Conservation (phyloP, 92 coral and sea anemone species). For the Porites divaricata region DNA sequence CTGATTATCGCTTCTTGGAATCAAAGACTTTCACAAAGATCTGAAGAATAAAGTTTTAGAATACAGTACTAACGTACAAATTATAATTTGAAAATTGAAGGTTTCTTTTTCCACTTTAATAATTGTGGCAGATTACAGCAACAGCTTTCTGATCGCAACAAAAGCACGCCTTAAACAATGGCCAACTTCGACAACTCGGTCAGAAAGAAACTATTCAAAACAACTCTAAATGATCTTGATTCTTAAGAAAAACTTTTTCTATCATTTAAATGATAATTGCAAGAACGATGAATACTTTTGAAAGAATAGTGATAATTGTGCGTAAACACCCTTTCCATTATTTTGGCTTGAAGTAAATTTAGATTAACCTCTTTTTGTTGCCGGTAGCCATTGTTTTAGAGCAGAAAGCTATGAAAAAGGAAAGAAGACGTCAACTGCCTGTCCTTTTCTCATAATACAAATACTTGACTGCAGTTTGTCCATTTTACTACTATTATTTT, state of each 20-base stretch:
- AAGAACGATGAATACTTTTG: conserved; percentile 47
- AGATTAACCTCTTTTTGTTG: conserved; percentile 51
- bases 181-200: conserved; percentile 42
- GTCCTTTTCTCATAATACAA: neutral
- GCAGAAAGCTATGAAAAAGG: neutral
- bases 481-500: neutral
- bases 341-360: conserved; percentile 33
- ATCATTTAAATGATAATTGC: conserved; percentile 40
- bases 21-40: neutral
- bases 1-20: conserved; percentile 7
- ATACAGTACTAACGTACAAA: neutral
- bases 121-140: neutral
- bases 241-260: conserved; percentile 16
- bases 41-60: neutral
- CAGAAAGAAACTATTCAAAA: conserved; percentile 14
- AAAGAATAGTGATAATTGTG: conserved; percentile 80
- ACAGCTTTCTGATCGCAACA: conserved; percentile 20
- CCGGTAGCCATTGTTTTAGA: conserved; percentile 17
- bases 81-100: neutral
- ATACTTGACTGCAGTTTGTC: neutral
- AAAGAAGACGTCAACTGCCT: conserved; percentile 8
- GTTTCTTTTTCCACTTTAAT: neutral
- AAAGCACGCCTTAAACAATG: conserved; percentile 29
- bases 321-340: conserved; percentile 83
- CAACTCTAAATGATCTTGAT: conserved; percentile 37